Evolutionary conservation across 2,113 vertebrate species (phyloP).

Genomic region (Hucho hucho): DNA sequence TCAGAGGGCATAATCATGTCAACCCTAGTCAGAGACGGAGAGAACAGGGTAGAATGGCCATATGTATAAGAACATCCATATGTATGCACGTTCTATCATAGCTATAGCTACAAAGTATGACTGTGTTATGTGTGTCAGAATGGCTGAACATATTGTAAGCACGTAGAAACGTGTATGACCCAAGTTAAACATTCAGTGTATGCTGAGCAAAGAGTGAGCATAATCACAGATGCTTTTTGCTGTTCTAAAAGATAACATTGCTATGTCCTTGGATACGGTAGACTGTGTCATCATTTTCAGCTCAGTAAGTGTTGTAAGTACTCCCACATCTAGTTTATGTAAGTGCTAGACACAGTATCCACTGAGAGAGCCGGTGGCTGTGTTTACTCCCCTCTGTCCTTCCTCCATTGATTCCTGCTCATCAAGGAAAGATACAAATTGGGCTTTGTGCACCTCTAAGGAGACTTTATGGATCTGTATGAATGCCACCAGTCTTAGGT

Average conservation of each 20-base stretch:
- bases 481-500: background rate
- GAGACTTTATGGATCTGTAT: constrained; percentile 37
- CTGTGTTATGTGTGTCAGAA: no score
- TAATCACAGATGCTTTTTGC: constrained; percentile 40
- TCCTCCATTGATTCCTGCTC: constrained; percentile 53
- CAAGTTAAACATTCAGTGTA: background rate
- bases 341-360: constrained; percentile 56
- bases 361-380: constrained; percentile 27
- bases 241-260: constrained; percentile 40
- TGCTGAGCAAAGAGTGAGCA: background rate
- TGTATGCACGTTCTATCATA: no score
- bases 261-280: constrained; percentile 35
- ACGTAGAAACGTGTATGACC: no score
- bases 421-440: constrained; percentile 42
- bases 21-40: constrained; percentile 45
- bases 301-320: constrained; percentile 39
- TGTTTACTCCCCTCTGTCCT: constrained; percentile 12
- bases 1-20: constrained; percentile 52
- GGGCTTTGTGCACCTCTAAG: constrained; percentile 30
- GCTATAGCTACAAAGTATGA: no score
- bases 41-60: background rate
- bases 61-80: background rate
- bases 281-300: constrained; percentile 16
- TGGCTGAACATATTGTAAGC: no score
- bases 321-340: constrained; percentile 60